phyloP scores from a whole-genome alignment of 2,888 invertebrate genomes.

The Ferrisia virgata region DNA sequence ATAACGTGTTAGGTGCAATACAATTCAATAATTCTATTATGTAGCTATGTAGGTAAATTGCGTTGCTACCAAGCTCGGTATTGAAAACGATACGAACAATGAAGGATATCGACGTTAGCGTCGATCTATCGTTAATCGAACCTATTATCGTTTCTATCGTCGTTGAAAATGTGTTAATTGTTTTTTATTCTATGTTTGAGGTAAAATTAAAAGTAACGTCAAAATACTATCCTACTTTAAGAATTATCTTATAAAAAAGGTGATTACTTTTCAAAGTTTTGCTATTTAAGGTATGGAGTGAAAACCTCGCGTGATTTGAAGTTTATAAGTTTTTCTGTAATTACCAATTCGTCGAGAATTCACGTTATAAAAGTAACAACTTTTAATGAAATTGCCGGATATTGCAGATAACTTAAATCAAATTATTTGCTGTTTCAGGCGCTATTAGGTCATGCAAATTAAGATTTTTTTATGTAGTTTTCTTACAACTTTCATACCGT shows the following conservation, averaged over 20 bases:
- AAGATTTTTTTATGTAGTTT: background rate
- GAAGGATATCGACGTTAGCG: background rate
- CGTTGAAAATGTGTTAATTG: conserved; percentile 15
- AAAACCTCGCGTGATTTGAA: background rate
- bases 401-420: conserved; percentile 26
- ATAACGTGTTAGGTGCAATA: too few relatives aligned
- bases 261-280: background rate
- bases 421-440: background rate
- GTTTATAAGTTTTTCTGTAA: conserved; percentile 1
- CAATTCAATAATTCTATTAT: background rate
- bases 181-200: background rate
- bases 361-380: conserved; percentile 18
- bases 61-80: background rate
- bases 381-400: conserved; percentile 29
- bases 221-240: background rate
- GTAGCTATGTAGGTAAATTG: background rate
- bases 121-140: background rate
- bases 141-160: background rate
- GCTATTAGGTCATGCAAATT: background rate
- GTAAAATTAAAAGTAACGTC: background rate
- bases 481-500: too few relatives aligned
- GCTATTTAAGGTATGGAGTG: background rate
- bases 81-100: background rate
- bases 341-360: background rate
- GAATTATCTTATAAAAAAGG: conserved; percentile 11